These are phyloP conservation scores for Drosophila trapezifrons DNA, from an alignment of 1,140 invertebrate species.

Conservation along the genomic window DNA sequence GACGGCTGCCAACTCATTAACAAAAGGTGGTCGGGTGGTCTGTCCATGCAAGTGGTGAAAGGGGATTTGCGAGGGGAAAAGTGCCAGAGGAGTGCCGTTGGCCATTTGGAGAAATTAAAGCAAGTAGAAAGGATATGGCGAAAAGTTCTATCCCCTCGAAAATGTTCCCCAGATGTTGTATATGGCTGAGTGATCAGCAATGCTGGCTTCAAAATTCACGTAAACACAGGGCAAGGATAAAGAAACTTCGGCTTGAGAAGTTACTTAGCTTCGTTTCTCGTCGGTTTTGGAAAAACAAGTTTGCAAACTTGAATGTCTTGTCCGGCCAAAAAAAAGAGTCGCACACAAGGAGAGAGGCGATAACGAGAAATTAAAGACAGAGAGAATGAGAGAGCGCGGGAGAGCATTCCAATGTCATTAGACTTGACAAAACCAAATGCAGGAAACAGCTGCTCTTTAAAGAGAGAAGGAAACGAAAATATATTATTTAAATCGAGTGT, in stretches of 20 bases:
- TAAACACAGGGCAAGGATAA: background rate
- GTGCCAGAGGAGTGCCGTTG: slow-evolving; percentile 6
- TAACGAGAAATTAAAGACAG: slow-evolving; percentile 6
- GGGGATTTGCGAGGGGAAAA: background rate
- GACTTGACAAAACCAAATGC: slow-evolving; percentile 23
- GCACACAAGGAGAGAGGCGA: slow-evolving; percentile 16
- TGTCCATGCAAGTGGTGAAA: background rate
- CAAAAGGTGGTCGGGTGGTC: slow-evolving; percentile 31
- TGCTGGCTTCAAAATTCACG: background rate
- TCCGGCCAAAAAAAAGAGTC: slow-evolving; percentile 14
- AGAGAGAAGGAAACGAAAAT: slow-evolving; percentile 10
- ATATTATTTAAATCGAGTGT: slow-evolving; percentile 22
- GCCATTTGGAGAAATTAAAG: slow-evolving; percentile 8
- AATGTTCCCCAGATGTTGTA: background rate
- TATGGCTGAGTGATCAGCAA: background rate
- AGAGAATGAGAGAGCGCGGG: slow-evolving; percentile 9
- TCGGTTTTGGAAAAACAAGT: slow-evolving; percentile 54
- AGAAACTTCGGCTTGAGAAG: slow-evolving; percentile 4
- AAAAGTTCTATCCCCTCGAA: background rate
- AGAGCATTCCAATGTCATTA: slow-evolving; percentile 20
- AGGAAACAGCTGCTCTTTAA: slow-evolving; percentile 28
- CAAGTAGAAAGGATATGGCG: slow-evolving; percentile 3
- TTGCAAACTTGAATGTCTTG: slow-evolving; percentile 46
- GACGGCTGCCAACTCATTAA: slow-evolving; percentile 68
- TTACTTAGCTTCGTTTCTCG: slow-evolving; percentile 17